phyloP scores from a whole-genome alignment of 92 coral and sea anemone genomes.

The Desmophyllum pertusum region DNA sequence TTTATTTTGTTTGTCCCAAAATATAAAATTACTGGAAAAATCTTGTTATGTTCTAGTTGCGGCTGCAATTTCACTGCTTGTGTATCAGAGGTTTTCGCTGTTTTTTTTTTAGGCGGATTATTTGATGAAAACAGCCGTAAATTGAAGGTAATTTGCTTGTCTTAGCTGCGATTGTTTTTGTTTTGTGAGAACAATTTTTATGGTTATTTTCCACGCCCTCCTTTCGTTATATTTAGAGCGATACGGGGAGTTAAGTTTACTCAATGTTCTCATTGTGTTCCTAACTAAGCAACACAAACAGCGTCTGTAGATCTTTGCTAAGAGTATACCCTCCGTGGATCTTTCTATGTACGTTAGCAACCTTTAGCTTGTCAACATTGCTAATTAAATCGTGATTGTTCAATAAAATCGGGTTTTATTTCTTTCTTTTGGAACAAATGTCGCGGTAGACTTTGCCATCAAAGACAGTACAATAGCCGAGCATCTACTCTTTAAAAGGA shows the following conservation, averaged over 20 bases:
- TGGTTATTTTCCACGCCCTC: slow-evolving; percentile 28
- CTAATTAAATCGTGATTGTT: slow-evolving; percentile 43
- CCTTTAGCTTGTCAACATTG: slow-evolving; percentile 22
- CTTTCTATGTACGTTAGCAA: slow-evolving; percentile 20
- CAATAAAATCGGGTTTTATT: slow-evolving; percentile 27
- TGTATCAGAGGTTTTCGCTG: not conserved
- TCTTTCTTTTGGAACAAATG: slow-evolving; percentile 35
- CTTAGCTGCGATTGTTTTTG: not conserved
- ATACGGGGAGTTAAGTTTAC: slow-evolving; percentile 19
- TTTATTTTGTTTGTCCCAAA: not conserved
- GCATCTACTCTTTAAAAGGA: slow-evolving; percentile 1
- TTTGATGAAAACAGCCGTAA: not conserved
- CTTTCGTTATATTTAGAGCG: slow-evolving; percentile 7
- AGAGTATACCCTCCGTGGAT: not conserved
- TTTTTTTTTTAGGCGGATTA: not conserved
- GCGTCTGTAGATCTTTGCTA: slow-evolving; percentile 16
- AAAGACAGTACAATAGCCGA: slow-evolving; percentile 3
- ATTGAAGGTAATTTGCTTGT: slow-evolving; percentile 8
- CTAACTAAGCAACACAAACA: slow-evolving; percentile 19
- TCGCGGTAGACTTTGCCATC: slow-evolving; percentile 1
- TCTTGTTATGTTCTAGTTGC: not conserved
- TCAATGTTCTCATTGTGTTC: not conserved
- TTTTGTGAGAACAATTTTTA: not conserved
- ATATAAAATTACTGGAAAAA: not conserved
- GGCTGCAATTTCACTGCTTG: not conserved